A percentile compares a stretch with the other conserved stretches of the same genome.
Evolutionary conservation across 2,113 vertebrate species (phyloP).

Genomic region (Electrona antarctica): DNA sequence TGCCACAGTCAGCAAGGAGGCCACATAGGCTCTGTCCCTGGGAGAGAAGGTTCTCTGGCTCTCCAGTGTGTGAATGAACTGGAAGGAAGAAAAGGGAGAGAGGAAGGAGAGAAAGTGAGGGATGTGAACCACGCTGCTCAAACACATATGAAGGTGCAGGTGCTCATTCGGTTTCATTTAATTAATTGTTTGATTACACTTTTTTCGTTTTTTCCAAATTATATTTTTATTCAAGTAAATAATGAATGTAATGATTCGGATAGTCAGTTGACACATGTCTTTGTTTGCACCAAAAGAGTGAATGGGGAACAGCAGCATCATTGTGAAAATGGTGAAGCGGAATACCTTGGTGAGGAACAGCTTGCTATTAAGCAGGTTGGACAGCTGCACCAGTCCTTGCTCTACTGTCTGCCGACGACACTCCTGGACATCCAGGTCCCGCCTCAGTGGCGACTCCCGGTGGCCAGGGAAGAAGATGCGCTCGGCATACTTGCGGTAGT

Average conservation of each 20-base stretch:
- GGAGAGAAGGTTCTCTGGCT: constrained; percentile 95
- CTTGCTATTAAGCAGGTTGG: constrained; percentile 98
- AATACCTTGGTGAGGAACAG: constrained; percentile 97
- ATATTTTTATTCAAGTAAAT: background rate
- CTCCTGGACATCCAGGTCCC: constrained; percentile 93
- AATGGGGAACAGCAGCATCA: no score
- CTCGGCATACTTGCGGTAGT: constrained; percentile 94
- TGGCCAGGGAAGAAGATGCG: constrained; percentile 98
- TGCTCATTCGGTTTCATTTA: no score
- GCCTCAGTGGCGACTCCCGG: constrained; percentile 89
- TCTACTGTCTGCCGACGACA: constrained; percentile 93
- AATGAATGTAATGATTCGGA: background rate
- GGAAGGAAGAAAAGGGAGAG: background rate
- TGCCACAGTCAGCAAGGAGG: constrained; percentile 91
- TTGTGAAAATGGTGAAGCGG: background rate
- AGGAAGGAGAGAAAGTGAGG: background rate
- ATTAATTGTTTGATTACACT: no score
- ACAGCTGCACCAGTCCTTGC: constrained; percentile 95
- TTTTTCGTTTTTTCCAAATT: background rate
- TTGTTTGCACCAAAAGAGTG: no score
- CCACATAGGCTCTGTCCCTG: constrained; percentile 92
- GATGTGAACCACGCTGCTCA: background rate
- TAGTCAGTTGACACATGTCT: background rate
- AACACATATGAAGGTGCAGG: no score
- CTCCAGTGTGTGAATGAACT: constrained; percentile 98